A percentile compares a stretch with the other conserved stretches of the same genome.
These are phyloP conservation scores for Rhea americana DNA, from an alignment of 2,113 vertebrate species.

Conservation along the genomic window DNA sequence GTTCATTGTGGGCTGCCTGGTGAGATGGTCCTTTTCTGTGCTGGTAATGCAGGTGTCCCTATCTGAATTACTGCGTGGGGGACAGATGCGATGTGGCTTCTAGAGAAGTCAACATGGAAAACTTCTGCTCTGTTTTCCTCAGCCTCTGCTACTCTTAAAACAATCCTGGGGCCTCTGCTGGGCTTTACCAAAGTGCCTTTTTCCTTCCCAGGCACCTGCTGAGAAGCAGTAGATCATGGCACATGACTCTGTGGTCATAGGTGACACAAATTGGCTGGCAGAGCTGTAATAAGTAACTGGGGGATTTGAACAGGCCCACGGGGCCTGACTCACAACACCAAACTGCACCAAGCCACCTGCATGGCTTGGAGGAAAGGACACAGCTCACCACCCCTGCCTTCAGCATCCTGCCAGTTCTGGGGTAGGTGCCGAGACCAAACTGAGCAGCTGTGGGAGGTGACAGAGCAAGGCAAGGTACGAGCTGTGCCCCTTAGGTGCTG, in stretches of 20 bases:
- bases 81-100: not conserved
- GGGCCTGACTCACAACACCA: not conserved
- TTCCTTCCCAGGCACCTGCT: not conserved
- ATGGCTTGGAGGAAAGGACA: not conserved
- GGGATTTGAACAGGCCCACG: accelerated
- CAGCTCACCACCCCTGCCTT: accelerated
- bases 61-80: not conserved
- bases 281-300: not conserved
- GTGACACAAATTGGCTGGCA: not conserved
- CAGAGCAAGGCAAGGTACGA: not conserved
- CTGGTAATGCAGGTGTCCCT: not conserved
- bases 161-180: not conserved
- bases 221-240: not conserved
- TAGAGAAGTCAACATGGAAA: not conserved
- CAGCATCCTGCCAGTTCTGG: too few species aligned
- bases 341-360: not conserved
- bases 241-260: not conserved
- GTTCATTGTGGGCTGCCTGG: not conserved
- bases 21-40: not conserved
- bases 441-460: not conserved
- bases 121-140: accelerated
- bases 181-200: constrained; percentile 49
- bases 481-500: accelerated
- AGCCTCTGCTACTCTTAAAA: not conserved
- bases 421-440: not conserved